These are phyloP conservation scores for Andricus quercusramuli DNA, from an alignment of 2,888 invertebrate genomes.

Conservation along the genomic window DNA sequence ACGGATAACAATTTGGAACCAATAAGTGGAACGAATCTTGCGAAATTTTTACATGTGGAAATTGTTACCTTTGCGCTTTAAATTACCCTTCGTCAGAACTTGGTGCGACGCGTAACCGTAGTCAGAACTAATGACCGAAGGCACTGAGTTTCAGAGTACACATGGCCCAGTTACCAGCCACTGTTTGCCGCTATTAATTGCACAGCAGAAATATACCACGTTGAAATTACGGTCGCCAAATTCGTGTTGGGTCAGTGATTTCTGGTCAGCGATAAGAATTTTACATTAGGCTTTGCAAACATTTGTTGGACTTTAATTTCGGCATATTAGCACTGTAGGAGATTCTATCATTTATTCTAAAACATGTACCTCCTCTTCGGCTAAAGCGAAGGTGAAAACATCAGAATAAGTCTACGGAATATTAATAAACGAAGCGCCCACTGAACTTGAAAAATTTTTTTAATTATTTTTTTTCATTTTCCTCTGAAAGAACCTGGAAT, in stretches of 20 bases:
- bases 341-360: background rate
- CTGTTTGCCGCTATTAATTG: conserved; percentile 28
- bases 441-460: too few species aligned
- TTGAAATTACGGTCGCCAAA: conserved; percentile 17
- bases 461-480: too few species aligned
- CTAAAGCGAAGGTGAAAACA: too few species aligned
- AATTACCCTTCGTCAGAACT: conserved; percentile 5
- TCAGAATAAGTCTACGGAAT: background rate
- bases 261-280: conserved; percentile 30
- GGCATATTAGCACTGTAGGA: background rate
- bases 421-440: background rate
- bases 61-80: background rate
- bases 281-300: conserved; percentile 7
- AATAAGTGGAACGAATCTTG: too few species aligned
- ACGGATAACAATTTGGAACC: too few species aligned
- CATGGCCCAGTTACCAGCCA: conserved; percentile 24
- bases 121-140: conserved; percentile 21
- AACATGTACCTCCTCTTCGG: background rate
- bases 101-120: background rate
- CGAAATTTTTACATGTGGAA: background rate
- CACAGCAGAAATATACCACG: conserved; percentile 10
- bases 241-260: conserved; percentile 12
- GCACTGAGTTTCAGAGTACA: conserved; percentile 6
- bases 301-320: conserved; percentile 7
- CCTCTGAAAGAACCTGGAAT: too few species aligned